These are phyloP conservation scores for Mystacornis crossleyi DNA, from an alignment of 2,113 vertebrate species.

Conservation along the genomic window DNA sequence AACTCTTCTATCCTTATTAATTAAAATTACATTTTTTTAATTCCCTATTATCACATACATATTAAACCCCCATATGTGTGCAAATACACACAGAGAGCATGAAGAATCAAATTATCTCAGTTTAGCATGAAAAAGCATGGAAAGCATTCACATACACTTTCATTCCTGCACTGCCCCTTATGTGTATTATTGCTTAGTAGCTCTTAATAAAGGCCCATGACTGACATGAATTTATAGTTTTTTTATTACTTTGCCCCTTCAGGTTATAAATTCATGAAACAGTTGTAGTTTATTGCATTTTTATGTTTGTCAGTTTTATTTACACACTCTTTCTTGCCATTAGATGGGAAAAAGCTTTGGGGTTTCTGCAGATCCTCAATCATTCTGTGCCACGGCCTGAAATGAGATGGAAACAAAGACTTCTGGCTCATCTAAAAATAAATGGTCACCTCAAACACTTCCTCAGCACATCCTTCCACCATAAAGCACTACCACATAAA, in stretches of 20 bases:
- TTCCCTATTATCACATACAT: neutral
- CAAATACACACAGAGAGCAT: neutral
- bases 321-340: constrained; percentile 15
- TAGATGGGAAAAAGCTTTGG: neutral
- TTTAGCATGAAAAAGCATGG: neutral
- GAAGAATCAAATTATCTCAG: neutral
- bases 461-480: constrained; percentile 29
- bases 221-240: constrained; percentile 21
- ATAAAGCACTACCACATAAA: constrained; percentile 31
- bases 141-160: neutral
- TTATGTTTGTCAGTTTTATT: constrained; percentile 55
- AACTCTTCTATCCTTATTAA: neutral
- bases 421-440: constrained; percentile 47
- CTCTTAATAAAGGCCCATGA: constrained; percentile 17
- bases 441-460: neutral
- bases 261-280: constrained; percentile 27
- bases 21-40: neutral
- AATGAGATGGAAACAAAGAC: constrained; percentile 18
- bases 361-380: constrained; percentile 29
- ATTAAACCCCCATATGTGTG: neutral
- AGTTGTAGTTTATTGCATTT: constrained; percentile 36
- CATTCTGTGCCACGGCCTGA: neutral
- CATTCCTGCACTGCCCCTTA: neutral
- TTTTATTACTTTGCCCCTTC: constrained; percentile 41
- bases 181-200: neutral